Percentiles rank a stretch among this genome's conserved stretches.
These are phyloP conservation scores for Kryptolebias marmoratus DNA, from an alignment of 2,113 vertebrate species.

Conservation along the genomic window DNA sequence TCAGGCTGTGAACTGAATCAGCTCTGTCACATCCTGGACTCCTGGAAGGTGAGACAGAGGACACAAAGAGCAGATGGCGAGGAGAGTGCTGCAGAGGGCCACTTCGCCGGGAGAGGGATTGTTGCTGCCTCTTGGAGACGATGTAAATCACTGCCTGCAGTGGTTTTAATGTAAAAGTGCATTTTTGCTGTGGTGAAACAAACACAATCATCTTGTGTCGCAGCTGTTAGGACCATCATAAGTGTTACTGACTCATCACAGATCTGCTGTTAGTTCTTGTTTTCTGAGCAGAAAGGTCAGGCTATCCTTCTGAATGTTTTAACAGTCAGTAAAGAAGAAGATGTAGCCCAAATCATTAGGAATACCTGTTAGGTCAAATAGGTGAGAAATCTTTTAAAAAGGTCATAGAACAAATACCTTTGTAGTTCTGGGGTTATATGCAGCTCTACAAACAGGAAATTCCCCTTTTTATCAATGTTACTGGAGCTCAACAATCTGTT, in stretches of 20 bases:
- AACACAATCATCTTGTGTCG: too few relatives aligned
- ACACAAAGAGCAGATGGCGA: background rate
- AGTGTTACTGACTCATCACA: too few relatives aligned
- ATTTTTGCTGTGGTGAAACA: background rate
- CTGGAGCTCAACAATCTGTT: too few relatives aligned
- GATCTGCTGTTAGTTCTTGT: too few relatives aligned
- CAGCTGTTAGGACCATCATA: too few relatives aligned
- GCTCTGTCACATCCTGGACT: background rate
- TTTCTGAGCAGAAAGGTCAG: background rate
- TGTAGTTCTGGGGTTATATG: too few relatives aligned
- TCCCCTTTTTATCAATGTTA: too few relatives aligned
- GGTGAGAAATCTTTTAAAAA: too few relatives aligned
- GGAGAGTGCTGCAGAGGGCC: background rate
- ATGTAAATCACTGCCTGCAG: background rate
- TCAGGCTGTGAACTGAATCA: background rate
- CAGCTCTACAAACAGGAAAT: too few relatives aligned
- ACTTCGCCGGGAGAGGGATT: background rate
- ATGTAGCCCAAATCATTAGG: too few relatives aligned
- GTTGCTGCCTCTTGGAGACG: background rate
- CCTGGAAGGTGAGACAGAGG: background rate
- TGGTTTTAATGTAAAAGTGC: background rate
- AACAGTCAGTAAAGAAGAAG: background rate
- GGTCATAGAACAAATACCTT: too few relatives aligned
- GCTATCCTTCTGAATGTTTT: background rate
- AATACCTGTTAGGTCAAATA: too few relatives aligned